Evolutionary conservation across 2,888 invertebrate species (phyloP).

Genomic region (Gnatocerus cornutus): DNA sequence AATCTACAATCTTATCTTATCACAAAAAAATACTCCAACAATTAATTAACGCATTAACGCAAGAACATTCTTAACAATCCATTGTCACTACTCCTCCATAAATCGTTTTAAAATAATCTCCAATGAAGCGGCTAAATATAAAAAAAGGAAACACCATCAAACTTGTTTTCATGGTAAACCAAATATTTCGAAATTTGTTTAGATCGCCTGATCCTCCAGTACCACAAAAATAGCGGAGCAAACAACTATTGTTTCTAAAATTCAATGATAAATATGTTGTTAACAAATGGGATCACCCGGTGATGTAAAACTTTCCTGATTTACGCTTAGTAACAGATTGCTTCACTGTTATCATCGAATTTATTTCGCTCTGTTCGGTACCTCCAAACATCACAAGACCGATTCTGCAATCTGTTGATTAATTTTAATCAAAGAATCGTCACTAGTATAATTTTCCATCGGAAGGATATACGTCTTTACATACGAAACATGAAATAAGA

Average conservation of each 20-base stretch:
- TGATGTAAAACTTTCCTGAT: slow-evolving; percentile 19
- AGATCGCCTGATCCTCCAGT: no score
- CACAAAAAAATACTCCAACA: no score
- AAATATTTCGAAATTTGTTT: no score
- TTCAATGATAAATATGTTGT: not conserved
- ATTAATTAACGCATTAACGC: no score
- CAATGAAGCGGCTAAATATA: no score
- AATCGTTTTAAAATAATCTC: no score
- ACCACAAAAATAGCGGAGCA: not conserved
- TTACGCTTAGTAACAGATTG: slow-evolving; percentile 36
- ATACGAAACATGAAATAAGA: not conserved
- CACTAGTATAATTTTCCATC: slow-evolving; percentile 21
- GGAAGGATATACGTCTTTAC: not conserved
- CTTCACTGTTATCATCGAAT: slow-evolving; percentile 28
- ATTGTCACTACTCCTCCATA: no score
- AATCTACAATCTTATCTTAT: no score
- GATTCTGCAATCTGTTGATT: slow-evolving; percentile 41
- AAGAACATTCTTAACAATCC: no score
- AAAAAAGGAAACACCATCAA: no score
- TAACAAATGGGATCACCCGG: not conserved
- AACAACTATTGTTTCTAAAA: not conserved
- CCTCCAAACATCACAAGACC: slow-evolving; percentile 12
- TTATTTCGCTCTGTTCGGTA: slow-evolving; percentile 1
- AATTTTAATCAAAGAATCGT: slow-evolving; percentile 16
- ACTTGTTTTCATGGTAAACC: no score